Evolutionary conservation across 2,113 vertebrate species (phyloP), one percentile per base, ranked within the genome.

Genomic region (Axis porcinus): DNA sequence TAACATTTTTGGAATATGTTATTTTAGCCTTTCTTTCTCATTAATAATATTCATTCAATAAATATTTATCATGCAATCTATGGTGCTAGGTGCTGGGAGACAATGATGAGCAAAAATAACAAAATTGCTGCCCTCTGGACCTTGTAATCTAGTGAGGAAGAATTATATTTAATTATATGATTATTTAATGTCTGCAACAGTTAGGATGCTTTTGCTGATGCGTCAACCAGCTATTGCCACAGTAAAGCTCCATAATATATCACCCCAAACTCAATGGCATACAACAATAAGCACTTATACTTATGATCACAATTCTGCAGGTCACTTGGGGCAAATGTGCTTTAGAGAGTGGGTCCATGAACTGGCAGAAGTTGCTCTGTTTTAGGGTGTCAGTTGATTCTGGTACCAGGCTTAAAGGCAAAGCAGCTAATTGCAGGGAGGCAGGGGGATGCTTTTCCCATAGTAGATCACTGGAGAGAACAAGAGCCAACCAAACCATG

Each of bases 131-230:
- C 15, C 17, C 52, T 95, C n/a, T 97, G 95, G 47, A 96, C 54
- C 45, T 58, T 91, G 54, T 95, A 97, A 87, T 95, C 47, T 89
- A 67, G 70, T 79, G 7, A 84, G 17, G 21, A 52, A 95, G 50
- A 93, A 97, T 89, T 87, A 67, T 57, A 82, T 91, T 93, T 88
- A 97, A 84, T 93, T 97, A 94, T 78, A 50, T 86, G 78, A 96
- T 89, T 97, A 86, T 86, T 97, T 92, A 92, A 90, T 97, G 40
- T 86, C 28, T 94, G 9, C 43, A 87, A 40, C 3, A 91, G 70
- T 97, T 94, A 87, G 30, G 57, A 70, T 94, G 45, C 45, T 93
- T 93, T 96, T 92, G 19, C n/a, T 89, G 60, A 57, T 78, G 58
- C 23, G 64, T 95, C 40, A 91, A 23, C 28, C 6, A 89, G 25